Conservation (phyloP, 2,113 vertebrate species). For the Pteronura brasiliensis region DNA sequence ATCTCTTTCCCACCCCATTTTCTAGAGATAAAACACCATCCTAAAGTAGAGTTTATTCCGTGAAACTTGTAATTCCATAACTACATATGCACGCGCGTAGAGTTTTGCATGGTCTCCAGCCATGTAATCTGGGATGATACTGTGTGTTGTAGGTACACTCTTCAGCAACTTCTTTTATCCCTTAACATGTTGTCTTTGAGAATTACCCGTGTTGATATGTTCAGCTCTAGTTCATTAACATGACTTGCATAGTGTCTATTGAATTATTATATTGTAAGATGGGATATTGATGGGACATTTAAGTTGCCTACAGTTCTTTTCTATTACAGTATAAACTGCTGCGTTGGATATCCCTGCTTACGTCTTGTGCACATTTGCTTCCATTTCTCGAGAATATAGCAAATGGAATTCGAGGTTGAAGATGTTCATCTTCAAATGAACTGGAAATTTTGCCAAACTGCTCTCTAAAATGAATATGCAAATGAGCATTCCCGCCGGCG, state of each 20-base stretch:
- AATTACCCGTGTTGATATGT: conserved; percentile 31
- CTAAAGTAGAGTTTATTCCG: background rate
- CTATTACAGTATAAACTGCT: conserved; percentile 29
- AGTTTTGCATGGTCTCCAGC: background rate
- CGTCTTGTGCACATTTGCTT: background rate
- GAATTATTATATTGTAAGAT: conserved; percentile 6
- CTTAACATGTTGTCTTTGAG: conserved; percentile 34
- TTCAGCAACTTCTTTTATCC: background rate
- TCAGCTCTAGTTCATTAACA: conserved; percentile 56
- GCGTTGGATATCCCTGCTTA: background rate
- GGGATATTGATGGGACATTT: conserved; percentile 27
- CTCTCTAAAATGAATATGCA: background rate
- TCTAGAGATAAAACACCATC: background rate
- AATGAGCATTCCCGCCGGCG: background rate
- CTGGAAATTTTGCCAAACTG: background rate
- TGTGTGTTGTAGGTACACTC: background rate
- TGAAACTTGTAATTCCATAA: background rate
- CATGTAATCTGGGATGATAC: background rate
- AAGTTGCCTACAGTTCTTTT: conserved; percentile 54
- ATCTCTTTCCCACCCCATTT: background rate
- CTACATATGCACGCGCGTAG: background rate
- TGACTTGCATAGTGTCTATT: conserved; percentile 32
- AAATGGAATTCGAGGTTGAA: background rate
- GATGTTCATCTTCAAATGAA: background rate
- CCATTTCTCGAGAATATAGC: conserved; percentile 25